Evolutionary conservation across 2,797 vertebrate species (phyloP), one percentile per base, ranked within the genome.

Genomic region (Cyclura pinguis): DNA sequence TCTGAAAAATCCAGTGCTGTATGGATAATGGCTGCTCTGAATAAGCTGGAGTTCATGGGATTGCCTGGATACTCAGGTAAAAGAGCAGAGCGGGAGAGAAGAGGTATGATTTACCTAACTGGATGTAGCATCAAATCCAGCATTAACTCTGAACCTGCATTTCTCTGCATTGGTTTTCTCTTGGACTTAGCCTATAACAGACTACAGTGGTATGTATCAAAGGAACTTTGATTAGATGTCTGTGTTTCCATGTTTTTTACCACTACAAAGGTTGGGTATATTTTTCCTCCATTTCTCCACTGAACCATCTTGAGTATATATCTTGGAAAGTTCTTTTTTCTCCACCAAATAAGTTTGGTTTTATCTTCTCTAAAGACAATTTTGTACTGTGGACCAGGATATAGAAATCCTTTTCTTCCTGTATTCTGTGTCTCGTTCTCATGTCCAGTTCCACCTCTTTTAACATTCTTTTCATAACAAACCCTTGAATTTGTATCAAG

Each of bases 291-390:
- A 3, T 3, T 62, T 78, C 0, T 55, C 38, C 55, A 55, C 29
- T 88, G 18, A 38, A 59, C 84, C 87, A 82, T 84, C 67, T n/a
- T 18, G 16, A 32, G 74, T 92, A 91, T 57, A 1, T 14, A 16
- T 86, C 88, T 84, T 89, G 83, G 88, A 89, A 73, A 92, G 62
- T 88, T 91, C 84, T 92, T 89, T 89, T 76, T 55, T 89, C 87
- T 50, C 47, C 27, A 32, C 67, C 18, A 16, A 73, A 94, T 92
- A 55, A 27, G 9, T 47, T 80, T 85, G n/a, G 3, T 32, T n/a
- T 57, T 74, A 18, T 42, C 27, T 50, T 89, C 88, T 81, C 38
- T 42, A 16, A 86, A 7, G 62, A 86, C 20, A n/a, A 24, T 42
- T 47, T 55, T 14, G 2, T 20, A 3, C 81, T 67, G 81, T 84